Evolutionary conservation across 2,797 vertebrate species (phyloP), one percentile per base, ranked within the genome.

Genomic region (Pipistrellus pygmaeus): DNA sequence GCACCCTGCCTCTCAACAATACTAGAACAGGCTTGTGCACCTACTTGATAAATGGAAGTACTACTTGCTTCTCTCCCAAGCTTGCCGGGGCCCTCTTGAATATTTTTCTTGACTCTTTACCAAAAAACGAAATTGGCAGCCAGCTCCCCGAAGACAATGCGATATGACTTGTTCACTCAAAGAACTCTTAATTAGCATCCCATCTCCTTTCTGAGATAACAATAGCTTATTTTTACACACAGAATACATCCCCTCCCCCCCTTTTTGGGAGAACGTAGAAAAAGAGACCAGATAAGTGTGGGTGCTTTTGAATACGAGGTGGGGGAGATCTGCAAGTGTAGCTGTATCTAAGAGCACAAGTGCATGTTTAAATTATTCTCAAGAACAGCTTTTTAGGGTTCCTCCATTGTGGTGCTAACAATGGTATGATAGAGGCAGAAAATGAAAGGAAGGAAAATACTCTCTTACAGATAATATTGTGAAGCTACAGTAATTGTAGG

Each of bases 81-180:
- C 93, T 96, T 96, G 85, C 96, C 35, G 85, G 81, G 96, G 90
- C 76, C 96, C 92, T 96, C 88, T 80, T 96, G 95, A 95, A 96
- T 97, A 96, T 98, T 98, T 98, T 97, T 98, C 97, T 98, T 98
- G 97, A 98, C 96, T 97, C 92, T 88, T 97, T 95, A 96, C 97
- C 98, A 98, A 97, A 97, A 85, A 44, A 44, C 92, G 80, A 93
- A 97, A 97, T 97, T 98, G 97, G 97, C 98, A 98, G 44, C 87
- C 85, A 38, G 80, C 13, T 13, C 94, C 95, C 94, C 84, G 96
- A 93, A 97, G 97, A 98, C 98, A 98, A 98, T 98, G 96, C 96
- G 96, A 84, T 68, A 86, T 93, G 95, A 91, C 78, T 96, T 94
- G 96, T 88, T 98, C 97, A 96, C 97, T 97, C 96, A 98, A 98